Base-by-base conservation (phyloP, 35 echinoderm and acorn worm genomes). In the Lytechinus variegatus region DNA sequence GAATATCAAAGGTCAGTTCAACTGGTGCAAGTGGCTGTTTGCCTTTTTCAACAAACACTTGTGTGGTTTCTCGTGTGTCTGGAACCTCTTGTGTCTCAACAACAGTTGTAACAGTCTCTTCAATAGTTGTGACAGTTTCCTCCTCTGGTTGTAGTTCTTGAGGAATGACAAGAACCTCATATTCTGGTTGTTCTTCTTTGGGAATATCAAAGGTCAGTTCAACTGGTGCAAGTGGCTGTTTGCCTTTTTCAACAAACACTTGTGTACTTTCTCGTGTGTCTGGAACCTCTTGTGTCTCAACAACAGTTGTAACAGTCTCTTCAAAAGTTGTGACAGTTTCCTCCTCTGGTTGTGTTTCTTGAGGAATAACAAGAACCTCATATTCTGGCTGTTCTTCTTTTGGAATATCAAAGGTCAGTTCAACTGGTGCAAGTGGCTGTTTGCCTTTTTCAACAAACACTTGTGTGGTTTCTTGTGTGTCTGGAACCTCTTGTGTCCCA, bases 171-270 rank as follows among this genome's bases (percentile, higher is more conserved):
- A 87, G 11, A 33, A 86, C 94, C 7, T 79, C 94, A 95, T 86
- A 95, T 79, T 97, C 61, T 86, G 96, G 96, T 19, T 95, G 24
- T 52, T 89, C 86, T 79, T 97, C 96, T 72, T 94, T 94, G 60
- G 94, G 94, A 56, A 97, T 87, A 56, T 95, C 96, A 57, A 97
- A n/a, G 19, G 92, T 93, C 4, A 97, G 27, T 87, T 97, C 97
- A 86, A 97, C 86, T 51, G 94, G 91, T 91, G 92, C 94, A 72
- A 97, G 87, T 52, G 94, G 94, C 86, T 96, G 86, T 92, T 95
- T 92, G 16, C 89, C 33, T 61, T 94, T 97, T 87, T 97, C 97
- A 54, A 97, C 55, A 12, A 95, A 28, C 28, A 97, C 97, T 56
- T 97, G 86, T 92, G 92, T 96, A 4, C 27, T 94, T 72, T 97